Conservation (phyloP, 2,888 invertebrate genomes). For the Drosophila imparisetae region DNA sequence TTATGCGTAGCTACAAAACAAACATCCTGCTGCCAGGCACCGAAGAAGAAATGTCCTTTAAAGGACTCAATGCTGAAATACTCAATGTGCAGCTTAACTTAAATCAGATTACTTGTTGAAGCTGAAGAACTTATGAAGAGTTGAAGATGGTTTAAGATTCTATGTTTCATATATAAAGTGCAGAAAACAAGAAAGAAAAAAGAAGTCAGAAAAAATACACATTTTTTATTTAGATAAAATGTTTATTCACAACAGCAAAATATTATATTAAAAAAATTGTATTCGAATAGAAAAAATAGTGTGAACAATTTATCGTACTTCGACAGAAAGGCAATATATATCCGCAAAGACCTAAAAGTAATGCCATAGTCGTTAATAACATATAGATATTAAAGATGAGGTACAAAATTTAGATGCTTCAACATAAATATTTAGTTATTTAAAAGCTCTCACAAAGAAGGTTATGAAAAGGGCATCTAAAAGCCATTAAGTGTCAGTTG, state of each 20-base stretch:
- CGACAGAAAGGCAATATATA: neutral
- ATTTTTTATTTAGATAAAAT: neutral
- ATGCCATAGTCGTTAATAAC: neutral
- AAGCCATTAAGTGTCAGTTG: neutral
- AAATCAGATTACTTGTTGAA: neutral
- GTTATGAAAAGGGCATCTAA: neutral
- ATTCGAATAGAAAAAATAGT: no score
- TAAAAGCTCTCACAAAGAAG: neutral
- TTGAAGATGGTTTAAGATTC: no score
- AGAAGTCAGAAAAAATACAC: neutral
- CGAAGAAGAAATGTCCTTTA: slow-evolving; percentile 34
- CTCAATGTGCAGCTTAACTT: neutral
- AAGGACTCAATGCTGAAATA: neutral
- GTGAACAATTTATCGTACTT: no score
- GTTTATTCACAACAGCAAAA: no score
- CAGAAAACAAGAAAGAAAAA: no score
- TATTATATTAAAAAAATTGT: no score
- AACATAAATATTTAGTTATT: neutral
- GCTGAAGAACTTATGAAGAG: no score
- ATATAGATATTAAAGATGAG: neutral
- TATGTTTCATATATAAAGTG: no score
- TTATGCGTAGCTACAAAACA: slow-evolving; percentile 35
- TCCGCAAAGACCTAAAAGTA: neutral
- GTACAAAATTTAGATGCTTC: neutral
- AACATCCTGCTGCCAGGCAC: slow-evolving; percentile 9